These are phyloP conservation scores for Eupithecia inturbata DNA, from an alignment of 2,888 invertebrate species.

Conservation along the genomic window DNA sequence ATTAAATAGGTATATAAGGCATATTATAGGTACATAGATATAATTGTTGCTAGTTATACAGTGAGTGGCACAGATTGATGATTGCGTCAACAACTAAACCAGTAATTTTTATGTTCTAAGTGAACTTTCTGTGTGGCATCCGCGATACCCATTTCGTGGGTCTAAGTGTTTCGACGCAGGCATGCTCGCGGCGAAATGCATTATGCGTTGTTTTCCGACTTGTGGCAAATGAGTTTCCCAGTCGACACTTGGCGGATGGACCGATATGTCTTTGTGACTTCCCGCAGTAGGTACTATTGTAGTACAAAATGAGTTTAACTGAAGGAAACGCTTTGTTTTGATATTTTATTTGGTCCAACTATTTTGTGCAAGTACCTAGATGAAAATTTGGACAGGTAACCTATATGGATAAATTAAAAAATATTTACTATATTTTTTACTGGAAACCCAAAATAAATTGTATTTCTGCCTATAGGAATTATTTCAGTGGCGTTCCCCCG, in stretches of 20 bases:
- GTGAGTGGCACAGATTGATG: too few species aligned
- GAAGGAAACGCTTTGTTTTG: not conserved
- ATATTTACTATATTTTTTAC: too few species aligned
- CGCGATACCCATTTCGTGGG: not conserved
- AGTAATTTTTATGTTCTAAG: too few species aligned
- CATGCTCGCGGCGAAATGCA: conserved; percentile 33
- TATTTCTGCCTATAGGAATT: too few species aligned
- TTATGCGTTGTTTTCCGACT: conserved; percentile 31
- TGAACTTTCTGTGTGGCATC: not conserved
- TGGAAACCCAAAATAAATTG: too few species aligned
- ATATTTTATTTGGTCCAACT: not conserved
- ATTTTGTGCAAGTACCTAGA: not conserved
- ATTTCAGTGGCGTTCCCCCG: not conserved
- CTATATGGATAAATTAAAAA: too few species aligned
- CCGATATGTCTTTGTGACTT: conserved; percentile 8
- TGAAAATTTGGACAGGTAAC: not conserved
- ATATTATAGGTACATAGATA: too few species aligned
- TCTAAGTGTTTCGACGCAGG: conserved; percentile 44
- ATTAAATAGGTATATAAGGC: too few species aligned
- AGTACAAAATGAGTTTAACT: not conserved
- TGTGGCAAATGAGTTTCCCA: conserved; percentile 29
- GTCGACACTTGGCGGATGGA: conserved; percentile 12
- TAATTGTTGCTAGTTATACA: too few species aligned
- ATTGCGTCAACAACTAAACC: too few species aligned
- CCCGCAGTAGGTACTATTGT: not conserved